Percentiles rank a stretch among this genome's conserved stretches.
Conservation (phyloP, 1,140 invertebrate genomes). For the Drosophila leontia region DNA sequence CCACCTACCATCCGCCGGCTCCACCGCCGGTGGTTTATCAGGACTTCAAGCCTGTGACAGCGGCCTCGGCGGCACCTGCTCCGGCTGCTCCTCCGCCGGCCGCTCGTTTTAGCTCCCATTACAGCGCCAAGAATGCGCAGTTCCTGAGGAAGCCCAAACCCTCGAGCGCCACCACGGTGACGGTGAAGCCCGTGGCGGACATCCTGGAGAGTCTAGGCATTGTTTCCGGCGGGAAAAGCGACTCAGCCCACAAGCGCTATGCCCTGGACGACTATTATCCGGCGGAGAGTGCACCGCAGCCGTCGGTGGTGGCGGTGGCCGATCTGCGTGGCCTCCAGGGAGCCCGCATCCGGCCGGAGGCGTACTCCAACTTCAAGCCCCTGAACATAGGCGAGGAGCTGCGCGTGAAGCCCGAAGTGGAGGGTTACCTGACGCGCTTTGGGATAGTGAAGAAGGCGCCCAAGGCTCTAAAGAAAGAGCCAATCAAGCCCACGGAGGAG, state of each 20-base stretch:
- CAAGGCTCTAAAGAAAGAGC: constrained; percentile 70
- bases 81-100: constrained; percentile 6
- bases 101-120: constrained; percentile 79
- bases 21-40: constrained; percentile 69
- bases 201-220: constrained; percentile 79
- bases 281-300: constrained; percentile 76
- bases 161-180: constrained; percentile 14
- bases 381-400: constrained; percentile 81
- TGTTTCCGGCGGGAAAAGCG: constrained; percentile 44
- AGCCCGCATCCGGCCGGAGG: constrained; percentile 72
- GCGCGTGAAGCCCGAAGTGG: constrained; percentile 79
- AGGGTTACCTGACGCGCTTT: constrained; percentile 79
- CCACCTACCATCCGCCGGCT: constrained; percentile 78
- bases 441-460: constrained; percentile 78
- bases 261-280: constrained; percentile 77
- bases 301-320: constrained; percentile 64
- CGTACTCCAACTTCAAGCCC: constrained; percentile 79
- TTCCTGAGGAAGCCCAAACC: constrained; percentile 67
- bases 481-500: constrained; percentile 47
- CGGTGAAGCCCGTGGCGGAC: constrained; percentile 77
- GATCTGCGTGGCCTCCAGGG: constrained; percentile 68
- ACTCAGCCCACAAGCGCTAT: constrained; percentile 64
- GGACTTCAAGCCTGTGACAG: constrained; percentile 65
- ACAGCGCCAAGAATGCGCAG: constrained; percentile 77
- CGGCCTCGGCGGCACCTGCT: background rate